Evolutionary conservation across 2,888 invertebrate species (phyloP), one percentile per base, ranked within the genome.

Genomic region (Synanthedon vespiformis): DNA sequence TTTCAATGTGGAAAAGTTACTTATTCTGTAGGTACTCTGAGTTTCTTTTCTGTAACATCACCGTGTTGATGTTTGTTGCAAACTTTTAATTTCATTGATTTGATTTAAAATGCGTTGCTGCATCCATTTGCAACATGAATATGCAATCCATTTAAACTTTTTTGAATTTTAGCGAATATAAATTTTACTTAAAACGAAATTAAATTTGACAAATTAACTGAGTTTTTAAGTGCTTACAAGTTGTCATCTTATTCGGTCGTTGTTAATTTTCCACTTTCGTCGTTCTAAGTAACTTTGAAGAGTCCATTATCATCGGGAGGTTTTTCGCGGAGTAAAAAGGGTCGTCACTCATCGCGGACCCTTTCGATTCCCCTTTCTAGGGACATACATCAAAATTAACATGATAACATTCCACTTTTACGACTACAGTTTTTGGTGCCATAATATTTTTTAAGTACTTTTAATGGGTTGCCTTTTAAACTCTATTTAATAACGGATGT

Each of bases 311-410:
- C 70, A 70, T 70, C 62, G 60, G 59, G 57, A 65, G 64, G 68
- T 70, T 69, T 68, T 67, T 62, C 59, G 55, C 55, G 62, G 64
- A 70, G 65, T 65, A 69, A 73, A 72, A 71, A 74, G 69, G 72
- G 70, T 73, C 70, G 62, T 58, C 63, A 64, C 54, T 57, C 61
- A 60, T 60, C 61, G 60, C 59, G 61, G 67, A 65, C 70, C 64
- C 67, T 63, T 64, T 61, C 63, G 66, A 67, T 72, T 70, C 65
- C 67, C 44, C 65, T 34, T 63, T 67, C 64, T 65, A 62, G 58
- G 59, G 60, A 68, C 72, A 77, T 79, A 79, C 78, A 81, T 77
- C 78, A 76, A 76, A 78, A 75, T 72, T 74, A 34, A 78, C 77
- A 75, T 66, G 73, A 71, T 77, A 78, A 73, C 74, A 74, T 72